These are phyloP conservation scores for Nasonovia ribisnigri DNA, from an alignment of 2,888 invertebrate species.

Conservation along the genomic window DNA sequence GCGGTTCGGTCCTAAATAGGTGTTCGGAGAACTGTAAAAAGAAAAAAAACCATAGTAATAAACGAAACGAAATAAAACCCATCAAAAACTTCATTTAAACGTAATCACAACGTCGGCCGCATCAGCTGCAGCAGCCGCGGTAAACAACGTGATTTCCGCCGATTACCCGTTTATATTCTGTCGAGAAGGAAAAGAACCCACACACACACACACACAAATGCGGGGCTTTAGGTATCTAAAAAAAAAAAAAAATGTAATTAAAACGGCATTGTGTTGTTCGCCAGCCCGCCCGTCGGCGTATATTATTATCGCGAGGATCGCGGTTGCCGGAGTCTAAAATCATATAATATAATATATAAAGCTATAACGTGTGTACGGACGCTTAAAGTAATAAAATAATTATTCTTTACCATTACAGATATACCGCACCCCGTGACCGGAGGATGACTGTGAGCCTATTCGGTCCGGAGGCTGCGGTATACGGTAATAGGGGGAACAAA, in stretches of 20 bases:
- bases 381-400: too few species aligned
- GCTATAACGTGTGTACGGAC: background rate
- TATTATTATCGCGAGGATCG: background rate
- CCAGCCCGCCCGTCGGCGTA: background rate
- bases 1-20: background rate
- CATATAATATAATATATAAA: background rate
- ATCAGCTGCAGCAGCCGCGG: constrained; percentile 1
- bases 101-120: background rate
- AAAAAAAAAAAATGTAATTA: background rate
- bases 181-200: background rate
- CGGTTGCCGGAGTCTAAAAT: background rate
- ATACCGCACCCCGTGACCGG: too few species aligned
- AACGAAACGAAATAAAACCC: constrained; percentile 25
- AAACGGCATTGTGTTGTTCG: background rate
- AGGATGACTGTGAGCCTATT: too few species aligned
- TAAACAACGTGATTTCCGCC: constrained; percentile 24
- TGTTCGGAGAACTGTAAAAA: background rate
- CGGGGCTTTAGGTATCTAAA: background rate
- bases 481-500: too few species aligned
- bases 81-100: constrained; percentile 29
- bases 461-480: too few species aligned
- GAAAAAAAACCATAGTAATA: background rate
- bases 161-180: background rate
- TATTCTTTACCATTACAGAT: too few species aligned
- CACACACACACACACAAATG: background rate